phyloP scores from a whole-genome alignment of 2,888 invertebrate genomes.

The Drosophila mettleri region DNA sequence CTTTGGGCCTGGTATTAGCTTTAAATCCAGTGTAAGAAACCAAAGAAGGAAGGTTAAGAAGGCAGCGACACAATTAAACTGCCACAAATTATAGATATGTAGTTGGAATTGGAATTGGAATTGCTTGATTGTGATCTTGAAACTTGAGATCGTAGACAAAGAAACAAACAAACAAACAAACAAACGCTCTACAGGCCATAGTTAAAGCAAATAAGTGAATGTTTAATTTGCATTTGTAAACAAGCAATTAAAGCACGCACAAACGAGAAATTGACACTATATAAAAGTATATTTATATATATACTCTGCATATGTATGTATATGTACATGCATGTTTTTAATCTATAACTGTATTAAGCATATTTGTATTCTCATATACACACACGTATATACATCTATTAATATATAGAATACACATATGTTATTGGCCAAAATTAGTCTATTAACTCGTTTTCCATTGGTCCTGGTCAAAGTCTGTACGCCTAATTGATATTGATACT shows the following conservation, averaged over 20 bases:
- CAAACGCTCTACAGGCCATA: conserved; percentile 22
- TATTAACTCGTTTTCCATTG: conserved; percentile 51
- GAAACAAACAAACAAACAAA: background rate
- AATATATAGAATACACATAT: conserved; percentile 45
- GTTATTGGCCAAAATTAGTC: conserved; percentile 67
- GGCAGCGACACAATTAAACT: conserved; percentile 25
- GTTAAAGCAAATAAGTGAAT: conserved; percentile 22
- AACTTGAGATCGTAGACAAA: conserved; percentile 16
- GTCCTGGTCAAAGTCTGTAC: conserved; percentile 55
- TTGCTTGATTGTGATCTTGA: conserved; percentile 10
- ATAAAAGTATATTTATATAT: conserved; percentile 20
- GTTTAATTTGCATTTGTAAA: conserved; percentile 53
- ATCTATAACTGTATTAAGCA: conserved; percentile 58
- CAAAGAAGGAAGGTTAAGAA: conserved; percentile 65
- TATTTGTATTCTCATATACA: conserved; percentile 43
- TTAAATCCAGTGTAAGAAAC: conserved; percentile 57
- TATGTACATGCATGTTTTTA: conserved; percentile 62
- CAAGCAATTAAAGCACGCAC: conserved; percentile 53
- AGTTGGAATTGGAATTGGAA: conserved; percentile 12
- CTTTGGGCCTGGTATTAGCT: conserved; percentile 59
- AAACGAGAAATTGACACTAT: conserved; percentile 37
- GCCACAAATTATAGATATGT: conserved; percentile 12
- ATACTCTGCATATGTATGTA: conserved; percentile 22
- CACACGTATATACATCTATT: background rate
- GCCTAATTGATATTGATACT: conserved; percentile 48